Base-by-base conservation (phyloP, 2,888 invertebrate species). In the Caenorhabditis virilis region DNA sequence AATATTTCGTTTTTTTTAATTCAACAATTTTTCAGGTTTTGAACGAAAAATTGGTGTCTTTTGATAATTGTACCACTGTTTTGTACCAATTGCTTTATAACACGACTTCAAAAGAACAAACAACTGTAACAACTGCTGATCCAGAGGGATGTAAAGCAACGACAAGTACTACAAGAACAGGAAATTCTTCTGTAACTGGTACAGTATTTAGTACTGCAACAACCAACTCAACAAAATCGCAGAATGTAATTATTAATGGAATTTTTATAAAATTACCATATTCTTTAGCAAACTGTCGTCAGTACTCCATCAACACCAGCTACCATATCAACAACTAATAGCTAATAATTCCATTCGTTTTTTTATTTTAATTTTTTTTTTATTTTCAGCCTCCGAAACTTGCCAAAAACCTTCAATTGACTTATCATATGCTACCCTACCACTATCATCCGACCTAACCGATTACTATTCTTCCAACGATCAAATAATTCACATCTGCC, bases 111-210 rank as follows among this genome's bases (percentile, higher is more conserved):
- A 26, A 26, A 15, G 11, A 18, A 15, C 36, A 22, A 11, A 25
- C 23, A n/a, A 38, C 38, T 11, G 38, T 36, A 9, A 42, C 36
- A 0, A 45, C 30, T 1, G n/a, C 33, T 5, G 60, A 60, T 38
- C 49, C 53, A 1, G 26, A 60, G n/a, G 60, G 60, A 39, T 57
- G 57, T 39, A n/a, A n/a, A n/a, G n/a, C n/a, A n/a, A n/a, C n/a
- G n/a, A n/a, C n/a, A n/a, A n/a, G n/a, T n/a, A n/a, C n/a, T n/a
- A n/a, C n/a, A n/a, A n/a, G n/a, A n/a, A n/a, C 38, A 50, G 46
- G 20, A 22, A 2, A 20, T 18, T 2, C 30, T 18, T 2, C 6
- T 20, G n/a, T n/a, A n/a, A n/a, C n/a, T n/a, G n/a, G n/a, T n/a
- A n/a, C n/a, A n/a, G n/a, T n/a, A n/a, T n/a, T n/a, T n/a, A n/a